Evolutionary conservation across 2,797 vertebrate species (phyloP).

Genomic region (Coregonus suidteri): DNA sequence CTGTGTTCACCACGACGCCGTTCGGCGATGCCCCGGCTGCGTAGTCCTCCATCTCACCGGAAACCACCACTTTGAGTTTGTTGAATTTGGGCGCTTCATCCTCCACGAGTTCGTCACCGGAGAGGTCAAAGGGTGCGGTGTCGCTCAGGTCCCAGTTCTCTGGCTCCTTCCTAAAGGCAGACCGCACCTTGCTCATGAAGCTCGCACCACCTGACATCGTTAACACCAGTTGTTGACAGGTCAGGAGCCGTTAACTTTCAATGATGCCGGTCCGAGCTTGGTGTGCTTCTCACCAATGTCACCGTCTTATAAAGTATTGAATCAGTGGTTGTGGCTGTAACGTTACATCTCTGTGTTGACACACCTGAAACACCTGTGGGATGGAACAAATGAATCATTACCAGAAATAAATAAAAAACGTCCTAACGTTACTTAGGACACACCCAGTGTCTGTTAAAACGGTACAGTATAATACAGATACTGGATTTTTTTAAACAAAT

Average conservation of each 20-base stretch:
- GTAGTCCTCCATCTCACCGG: constrained; percentile 80
- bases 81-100: constrained; percentile 86
- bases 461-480: too few relatives aligned
- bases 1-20: constrained; percentile 75
- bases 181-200: constrained; percentile 69
- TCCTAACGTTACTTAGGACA: background rate
- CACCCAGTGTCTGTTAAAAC: too few relatives aligned
- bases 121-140: constrained; percentile 85
- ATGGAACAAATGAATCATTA: background rate
- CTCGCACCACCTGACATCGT: constrained; percentile 71
- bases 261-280: background rate
- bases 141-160: constrained; percentile 83
- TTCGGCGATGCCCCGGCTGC: constrained; percentile 66
- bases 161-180: constrained; percentile 71
- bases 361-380: constrained; percentile 17
- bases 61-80: constrained; percentile 89
- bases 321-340: background rate
- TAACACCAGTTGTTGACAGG: background rate
- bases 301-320: background rate
- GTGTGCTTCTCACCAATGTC: background rate
- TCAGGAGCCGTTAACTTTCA: background rate
- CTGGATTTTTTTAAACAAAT: too few relatives aligned
- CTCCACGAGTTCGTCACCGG: constrained; percentile 77
- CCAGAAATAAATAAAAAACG: background rate
- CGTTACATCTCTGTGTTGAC: background rate